Conservation (phyloP, 1,140 invertebrate species). For the Oedothorax gibbosus region DNA sequence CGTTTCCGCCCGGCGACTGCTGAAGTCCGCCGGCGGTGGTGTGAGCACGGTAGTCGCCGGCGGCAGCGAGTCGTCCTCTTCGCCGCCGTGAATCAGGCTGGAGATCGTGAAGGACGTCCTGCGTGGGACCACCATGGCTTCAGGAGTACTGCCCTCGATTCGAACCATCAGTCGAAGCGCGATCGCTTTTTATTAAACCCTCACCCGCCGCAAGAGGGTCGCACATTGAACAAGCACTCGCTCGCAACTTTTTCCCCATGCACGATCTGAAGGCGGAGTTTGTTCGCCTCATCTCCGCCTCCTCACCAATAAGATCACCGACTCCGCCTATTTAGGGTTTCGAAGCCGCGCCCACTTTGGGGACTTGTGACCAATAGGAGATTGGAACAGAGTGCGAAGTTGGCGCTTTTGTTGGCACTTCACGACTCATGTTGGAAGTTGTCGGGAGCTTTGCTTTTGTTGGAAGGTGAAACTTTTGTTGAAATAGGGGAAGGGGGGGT, state of each 20-base stretch:
- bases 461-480: too few relatives aligned
- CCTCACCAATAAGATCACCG: too few relatives aligned
- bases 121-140: slow-evolving; percentile 52
- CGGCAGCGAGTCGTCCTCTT: slow-evolving; percentile 23
- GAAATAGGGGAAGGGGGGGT: neutral
- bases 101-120: slow-evolving; percentile 64
- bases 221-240: slow-evolving; percentile 56
- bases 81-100: slow-evolving; percentile 59
- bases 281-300: neutral
- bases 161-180: slow-evolving; percentile 46
- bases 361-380: neutral
- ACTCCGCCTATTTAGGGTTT: too few relatives aligned
- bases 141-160: slow-evolving; percentile 41
- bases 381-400: slow-evolving; percentile 6
- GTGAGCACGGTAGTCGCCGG: neutral
- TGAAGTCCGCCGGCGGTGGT: slow-evolving; percentile 35
- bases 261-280: neutral
- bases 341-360: neutral
- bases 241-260: slow-evolving; percentile 26
- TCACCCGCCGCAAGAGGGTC: slow-evolving; percentile 41
- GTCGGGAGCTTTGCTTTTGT: neutral
- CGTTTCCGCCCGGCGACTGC: slow-evolving; percentile 9
- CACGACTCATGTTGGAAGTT: slow-evolving; percentile 16
- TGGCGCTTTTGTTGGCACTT: neutral
- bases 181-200: slow-evolving; percentile 44